Base-by-base conservation (phyloP, 2,888 invertebrate genomes). In the Patella pellucida region DNA sequence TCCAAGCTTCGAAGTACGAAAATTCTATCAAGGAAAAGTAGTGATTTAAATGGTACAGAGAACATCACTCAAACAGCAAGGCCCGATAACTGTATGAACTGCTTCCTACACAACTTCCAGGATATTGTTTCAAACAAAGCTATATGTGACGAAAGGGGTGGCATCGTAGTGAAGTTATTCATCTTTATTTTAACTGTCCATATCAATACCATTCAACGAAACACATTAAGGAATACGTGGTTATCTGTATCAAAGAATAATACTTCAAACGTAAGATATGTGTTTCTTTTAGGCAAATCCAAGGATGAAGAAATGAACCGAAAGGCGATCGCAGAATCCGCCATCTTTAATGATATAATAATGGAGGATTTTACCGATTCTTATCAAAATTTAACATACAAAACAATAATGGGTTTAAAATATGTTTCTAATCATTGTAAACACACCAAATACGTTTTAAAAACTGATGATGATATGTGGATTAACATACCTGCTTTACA, bases 391-490 rank as follows among this genome's bases (percentile, higher is more conserved):
- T 69, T 83, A 23, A 83, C 83, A 2, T 74, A 73, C 27, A 83
- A 83, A 74, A 83, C 83, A 16, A 74, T 82, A 19, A 79, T 79
- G 16, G 79, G 75, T 11, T 54, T 83, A 15, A 71, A 75, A n/a
- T 83, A 82, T 81, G 79, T 74, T 3, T 52, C 71, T 23, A 68
- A 69, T 7, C 73, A 41, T 41, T 83, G 83, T 54, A 16, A 69
- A 2, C 41, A 68, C 2, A 73, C 81, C 3, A 76, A 70, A 15
- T 81, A 76, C 62, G 56, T 85, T 3, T 78, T 85, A 78, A 85
- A 85, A 74, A 81, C 80, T 1, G 86, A 86, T 56, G 86, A 87
- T 71, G 87, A 87, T 72, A 84, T 87, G 85, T 86, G 78, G 79
- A 78, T 86, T 3, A 81, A 81, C 54, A 67, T 76, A 1, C 77